Percentiles rank a stretch among this genome's conserved stretches.
Evolutionary conservation across 2,113 vertebrate genomes (phyloP).

Genomic region (Takifugu bimaculatus): DNA sequence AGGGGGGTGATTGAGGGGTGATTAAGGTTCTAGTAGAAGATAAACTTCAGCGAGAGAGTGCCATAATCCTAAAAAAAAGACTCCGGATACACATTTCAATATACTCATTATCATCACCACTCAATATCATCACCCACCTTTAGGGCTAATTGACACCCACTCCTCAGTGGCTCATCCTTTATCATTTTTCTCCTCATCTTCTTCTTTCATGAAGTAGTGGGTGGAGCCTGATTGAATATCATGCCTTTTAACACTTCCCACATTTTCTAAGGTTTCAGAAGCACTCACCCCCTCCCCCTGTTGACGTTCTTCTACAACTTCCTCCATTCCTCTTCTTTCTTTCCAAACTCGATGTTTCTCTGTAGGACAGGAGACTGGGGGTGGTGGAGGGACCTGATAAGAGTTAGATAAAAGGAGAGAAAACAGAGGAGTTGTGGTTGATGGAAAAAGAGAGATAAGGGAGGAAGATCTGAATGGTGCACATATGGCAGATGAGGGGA

Average conservation of each 20-base stretch:
- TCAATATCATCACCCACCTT: too few species aligned
- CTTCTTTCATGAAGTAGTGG: conserved; percentile 60
- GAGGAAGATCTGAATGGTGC: conserved; percentile 3
- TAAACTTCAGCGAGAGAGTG: conserved; percentile 91
- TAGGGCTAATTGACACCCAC: conserved; percentile 52
- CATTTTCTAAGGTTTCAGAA: conserved; percentile 51
- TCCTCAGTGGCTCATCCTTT: conserved; percentile 56
- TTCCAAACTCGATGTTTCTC: conserved; percentile 52
- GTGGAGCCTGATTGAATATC: conserved; percentile 27
- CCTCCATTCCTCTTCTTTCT: conserved; percentile 20
- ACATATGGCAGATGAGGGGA: conserved; percentile 9
- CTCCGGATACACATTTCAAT: too few species aligned
- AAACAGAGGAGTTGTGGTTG: conserved; percentile 7
- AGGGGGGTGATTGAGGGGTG: conserved; percentile 48
- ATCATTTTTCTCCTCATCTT: conserved; percentile 50
- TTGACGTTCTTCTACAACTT: conserved; percentile 56
- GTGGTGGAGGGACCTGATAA: neutral
- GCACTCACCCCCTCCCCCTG: conserved; percentile 66
- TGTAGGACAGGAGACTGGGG: conserved; percentile 6
- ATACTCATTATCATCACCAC: neutral
- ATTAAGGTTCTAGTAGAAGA: conserved; percentile 80
- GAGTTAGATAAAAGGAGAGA: conserved; percentile 5
- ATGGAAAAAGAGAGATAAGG: conserved; percentile 3
- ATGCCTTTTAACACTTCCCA: conserved; percentile 17
- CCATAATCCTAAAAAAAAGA: conserved; percentile 24